Percentiles rank a stretch among this genome's conserved stretches.
phyloP scores from a whole-genome alignment of 2,797 vertebrate genomes.

The Crocodylus rhombifer region DNA sequence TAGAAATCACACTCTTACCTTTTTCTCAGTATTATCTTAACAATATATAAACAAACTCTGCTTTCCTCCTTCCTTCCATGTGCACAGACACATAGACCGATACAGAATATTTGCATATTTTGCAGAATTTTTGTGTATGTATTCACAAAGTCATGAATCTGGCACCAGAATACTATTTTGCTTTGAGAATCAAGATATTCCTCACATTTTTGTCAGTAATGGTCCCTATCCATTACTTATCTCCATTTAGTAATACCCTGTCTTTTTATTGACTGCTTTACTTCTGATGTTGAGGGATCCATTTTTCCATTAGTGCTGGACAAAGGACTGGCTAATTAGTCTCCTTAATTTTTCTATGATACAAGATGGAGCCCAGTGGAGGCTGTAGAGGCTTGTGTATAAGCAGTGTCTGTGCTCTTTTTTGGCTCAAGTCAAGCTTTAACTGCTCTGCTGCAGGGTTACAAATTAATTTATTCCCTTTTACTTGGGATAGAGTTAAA shows the following conservation, averaged over 20 bases:
- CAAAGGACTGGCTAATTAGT: background rate
- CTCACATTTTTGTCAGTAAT: accelerated
- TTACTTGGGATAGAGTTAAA: too few relatives aligned
- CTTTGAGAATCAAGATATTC: accelerated
- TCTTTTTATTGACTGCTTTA: background rate
- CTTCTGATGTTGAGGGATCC: too few relatives aligned
- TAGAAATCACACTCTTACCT: background rate
- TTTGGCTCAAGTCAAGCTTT: background rate
- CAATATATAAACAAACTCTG: background rate
- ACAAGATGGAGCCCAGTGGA: background rate
- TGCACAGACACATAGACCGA: accelerated
- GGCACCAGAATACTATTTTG: background rate
- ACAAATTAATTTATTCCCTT: background rate
- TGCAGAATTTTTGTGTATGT: background rate
- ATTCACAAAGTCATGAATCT: background rate
- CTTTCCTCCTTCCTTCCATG: background rate
- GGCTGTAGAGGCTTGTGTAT: background rate
- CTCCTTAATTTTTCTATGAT: accelerated
- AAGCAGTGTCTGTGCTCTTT: background rate
- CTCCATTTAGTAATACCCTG: background rate
- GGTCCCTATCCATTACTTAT: accelerated
- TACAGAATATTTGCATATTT: accelerated
- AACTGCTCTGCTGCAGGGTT: too few relatives aligned
- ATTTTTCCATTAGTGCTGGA: background rate
- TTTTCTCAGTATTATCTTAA: background rate